Conservation (phyloP, 2,113 vertebrate genomes). For the Cairina moschata region DNA sequence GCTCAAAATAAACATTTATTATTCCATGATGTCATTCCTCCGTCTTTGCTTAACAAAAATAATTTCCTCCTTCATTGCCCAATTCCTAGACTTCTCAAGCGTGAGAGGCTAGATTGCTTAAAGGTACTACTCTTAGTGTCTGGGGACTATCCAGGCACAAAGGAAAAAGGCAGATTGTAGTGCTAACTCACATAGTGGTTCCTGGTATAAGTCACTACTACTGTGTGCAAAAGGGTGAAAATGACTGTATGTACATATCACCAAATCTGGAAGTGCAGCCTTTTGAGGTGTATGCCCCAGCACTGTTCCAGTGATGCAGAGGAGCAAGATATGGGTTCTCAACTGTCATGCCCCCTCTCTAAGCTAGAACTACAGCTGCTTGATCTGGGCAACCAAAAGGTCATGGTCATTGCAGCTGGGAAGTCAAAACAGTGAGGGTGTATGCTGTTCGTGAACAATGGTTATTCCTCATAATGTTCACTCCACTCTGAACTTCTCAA, state of each 20-base stretch:
- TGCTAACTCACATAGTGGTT: background rate
- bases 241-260: background rate
- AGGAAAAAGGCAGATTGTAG: background rate
- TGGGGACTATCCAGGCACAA: background rate
- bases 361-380: background rate
- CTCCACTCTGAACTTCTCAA: background rate
- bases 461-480: background rate
- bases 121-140: background rate
- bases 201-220: background rate
- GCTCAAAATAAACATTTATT: background rate
- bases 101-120: background rate
- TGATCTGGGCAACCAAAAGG: background rate
- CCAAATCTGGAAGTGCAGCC: background rate
- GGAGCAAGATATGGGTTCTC: background rate
- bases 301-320: background rate
- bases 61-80: background rate
- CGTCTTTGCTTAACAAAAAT: background rate
- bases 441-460: accelerated
- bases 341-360: background rate
- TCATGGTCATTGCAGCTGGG: background rate
- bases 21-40: background rate
- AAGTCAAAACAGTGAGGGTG: background rate
- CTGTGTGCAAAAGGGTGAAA: background rate
- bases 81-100: background rate
- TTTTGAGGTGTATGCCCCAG: background rate